Conservation (phyloP, 2,797 vertebrate species). For the Schizopygopsis pylzovi region DNA sequence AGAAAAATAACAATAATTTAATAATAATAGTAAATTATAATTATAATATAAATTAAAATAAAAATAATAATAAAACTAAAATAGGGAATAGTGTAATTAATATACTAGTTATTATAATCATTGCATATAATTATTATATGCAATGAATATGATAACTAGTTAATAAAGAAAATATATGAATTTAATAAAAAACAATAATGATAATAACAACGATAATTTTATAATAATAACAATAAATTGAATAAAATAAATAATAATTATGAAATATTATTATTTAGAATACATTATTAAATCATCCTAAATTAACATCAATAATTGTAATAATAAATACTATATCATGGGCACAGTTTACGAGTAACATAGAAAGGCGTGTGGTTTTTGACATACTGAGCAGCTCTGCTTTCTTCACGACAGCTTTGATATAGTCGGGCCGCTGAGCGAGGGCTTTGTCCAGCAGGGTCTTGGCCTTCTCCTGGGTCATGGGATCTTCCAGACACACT, state of each 20-base stretch:
- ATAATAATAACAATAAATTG: no score
- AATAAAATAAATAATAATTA: background rate
- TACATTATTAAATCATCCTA: background rate
- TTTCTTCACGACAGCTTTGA: constrained; percentile 98
- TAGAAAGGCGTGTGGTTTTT: background rate
- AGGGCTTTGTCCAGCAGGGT: constrained; percentile 94
- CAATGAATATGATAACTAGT: background rate
- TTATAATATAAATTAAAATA: no score
- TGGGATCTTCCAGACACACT: constrained; percentile 95
- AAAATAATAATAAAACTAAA: no score
- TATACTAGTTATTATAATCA: no score
- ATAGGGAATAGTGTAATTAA: background rate
- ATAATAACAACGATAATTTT: no score
- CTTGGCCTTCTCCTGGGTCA: constrained; percentile 97
- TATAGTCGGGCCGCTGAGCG: constrained; percentile 95
- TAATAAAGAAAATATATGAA: background rate
- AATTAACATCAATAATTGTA: background rate
- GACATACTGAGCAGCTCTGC: constrained; percentile 93
- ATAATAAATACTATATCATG: background rate
- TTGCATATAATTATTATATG: no score
- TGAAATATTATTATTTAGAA: background rate
- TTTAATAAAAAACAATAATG: no score
- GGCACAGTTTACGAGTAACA: background rate
- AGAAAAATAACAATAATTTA: no score
- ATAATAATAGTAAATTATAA: no score